Evolutionary conservation across 2,888 invertebrate species (phyloP), one percentile per base, ranked within the genome.

Genomic region (Nudaria mundana): DNA sequence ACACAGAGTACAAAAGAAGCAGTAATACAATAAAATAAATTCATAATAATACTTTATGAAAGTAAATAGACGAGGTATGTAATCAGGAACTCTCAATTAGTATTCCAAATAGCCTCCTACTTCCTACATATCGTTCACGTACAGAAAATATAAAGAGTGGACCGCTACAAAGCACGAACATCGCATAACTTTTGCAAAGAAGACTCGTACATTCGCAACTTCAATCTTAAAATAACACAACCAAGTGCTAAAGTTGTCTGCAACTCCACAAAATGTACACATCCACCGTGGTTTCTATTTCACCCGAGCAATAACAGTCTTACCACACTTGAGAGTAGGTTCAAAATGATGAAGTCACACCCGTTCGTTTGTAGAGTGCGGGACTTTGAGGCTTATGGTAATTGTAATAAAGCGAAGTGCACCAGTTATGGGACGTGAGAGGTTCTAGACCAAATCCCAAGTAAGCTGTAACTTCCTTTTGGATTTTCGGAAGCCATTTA

Each of bases 401-500:
- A 88, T 88, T 88, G 88, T 88, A 88, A 88, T 88, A 88, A 88
- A 88, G 88, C 87, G 87, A 85, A 88, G 88, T 88, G 87, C 88
- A 85, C 85, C 87, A 87, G 87, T 88, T 88, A 88, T 87, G 87
- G 86, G 80, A 87, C 87, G 87, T 87, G 87, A 87, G 88, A 88
- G 88, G 87, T 86, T 88, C 88, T 87, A 87, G 88, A 87, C 88
- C 85, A 89, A 89, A 89, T 89, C 89, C 89, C 86, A 76, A 85
- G 82, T 89, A 89, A 89, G 89, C 89, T 89, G 88, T 89, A 88
- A 89, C 89, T 89, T 89, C 89, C 89, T 89, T 89, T 89, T 88
- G 89, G 89, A 89, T 89, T 89, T 89, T 89, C 87, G 89, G 89
- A 89, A 89, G 89, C 88, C 89, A 89, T 89, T 89, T 89, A 89